These are phyloP conservation scores for Streptopelia turtur DNA, from an alignment of 2,797 vertebrate genomes.

Conservation along the genomic window DNA sequence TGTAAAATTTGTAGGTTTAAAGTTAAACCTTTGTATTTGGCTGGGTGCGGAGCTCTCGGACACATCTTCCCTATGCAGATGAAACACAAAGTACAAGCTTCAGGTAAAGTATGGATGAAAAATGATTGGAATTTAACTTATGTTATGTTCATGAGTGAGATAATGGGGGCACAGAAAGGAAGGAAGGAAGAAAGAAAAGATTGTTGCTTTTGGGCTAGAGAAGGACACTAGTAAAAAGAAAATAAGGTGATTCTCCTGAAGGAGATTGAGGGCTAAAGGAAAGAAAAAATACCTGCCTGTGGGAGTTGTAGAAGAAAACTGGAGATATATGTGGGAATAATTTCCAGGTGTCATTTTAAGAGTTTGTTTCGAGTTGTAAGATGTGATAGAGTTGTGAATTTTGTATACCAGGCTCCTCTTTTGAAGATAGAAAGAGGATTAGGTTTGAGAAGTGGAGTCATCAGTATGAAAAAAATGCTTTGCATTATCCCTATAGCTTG, in stretches of 20 bases:
- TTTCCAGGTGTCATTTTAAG: neutral
- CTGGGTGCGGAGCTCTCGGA: neutral
- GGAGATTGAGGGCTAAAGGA: neutral
- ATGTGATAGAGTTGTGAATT: neutral
- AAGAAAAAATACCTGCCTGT: neutral
- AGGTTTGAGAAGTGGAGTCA: neutral
- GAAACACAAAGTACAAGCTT: neutral
- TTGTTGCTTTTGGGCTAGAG: neutral
- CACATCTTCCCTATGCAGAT: neutral
- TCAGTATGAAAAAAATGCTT: neutral
- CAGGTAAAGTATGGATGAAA: neutral
- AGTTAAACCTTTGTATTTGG: neutral
- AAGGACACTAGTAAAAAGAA: neutral
- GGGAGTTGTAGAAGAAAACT: neutral
- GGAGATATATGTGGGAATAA: neutral
- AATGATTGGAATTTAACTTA: neutral
- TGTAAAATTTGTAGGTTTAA: neutral
- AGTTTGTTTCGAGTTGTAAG: neutral
- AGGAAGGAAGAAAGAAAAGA: neutral
- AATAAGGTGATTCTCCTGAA: neutral
- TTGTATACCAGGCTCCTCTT: neutral
- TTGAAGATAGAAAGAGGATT: neutral
- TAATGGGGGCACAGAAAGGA: neutral
- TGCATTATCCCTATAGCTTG: neutral
- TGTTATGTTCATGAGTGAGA: neutral